Evolutionary conservation across 2,888 invertebrate species (phyloP).

Genomic region (Sussaba pulchella): DNA sequence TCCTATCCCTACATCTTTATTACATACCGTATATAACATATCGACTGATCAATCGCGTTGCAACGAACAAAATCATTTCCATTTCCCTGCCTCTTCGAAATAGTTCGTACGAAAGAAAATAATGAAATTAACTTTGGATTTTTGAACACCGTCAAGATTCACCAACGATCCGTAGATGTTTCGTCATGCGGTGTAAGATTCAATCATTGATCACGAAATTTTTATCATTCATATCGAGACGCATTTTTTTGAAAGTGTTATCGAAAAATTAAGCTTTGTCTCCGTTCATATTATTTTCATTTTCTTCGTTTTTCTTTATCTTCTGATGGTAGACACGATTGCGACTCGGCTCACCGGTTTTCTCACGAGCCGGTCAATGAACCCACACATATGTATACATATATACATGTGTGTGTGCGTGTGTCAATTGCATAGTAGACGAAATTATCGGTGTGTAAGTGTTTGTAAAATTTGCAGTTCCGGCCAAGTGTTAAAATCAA

Average conservation of each 20-base stretch:
- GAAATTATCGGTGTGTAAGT: slow-evolving; percentile 60
- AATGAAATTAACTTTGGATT: neutral
- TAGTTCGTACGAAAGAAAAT: neutral
- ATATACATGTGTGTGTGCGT: slow-evolving; percentile 7
- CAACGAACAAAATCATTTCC: slow-evolving; percentile 14
- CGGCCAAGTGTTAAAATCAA: slow-evolving; percentile 62
- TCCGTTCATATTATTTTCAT: neutral
- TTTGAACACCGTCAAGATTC: neutral
- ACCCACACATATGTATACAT: slow-evolving; percentile 54
- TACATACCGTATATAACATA: neutral
- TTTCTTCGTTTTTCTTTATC: slow-evolving; percentile 39
- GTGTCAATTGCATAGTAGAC: slow-evolving; percentile 46
- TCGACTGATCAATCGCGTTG: slow-evolving; percentile 15
- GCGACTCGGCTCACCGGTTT: slow-evolving; percentile 50
- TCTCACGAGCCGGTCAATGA: slow-evolving; percentile 36
- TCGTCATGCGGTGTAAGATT: neutral
- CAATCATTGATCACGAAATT: slow-evolving; percentile 19
- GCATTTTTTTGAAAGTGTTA: slow-evolving; percentile 8
- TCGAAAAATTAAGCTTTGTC: slow-evolving; percentile 33
- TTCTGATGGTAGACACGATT: slow-evolving; percentile 71
- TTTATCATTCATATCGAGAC: neutral
- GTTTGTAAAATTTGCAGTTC: slow-evolving; percentile 59
- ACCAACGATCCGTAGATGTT: neutral
- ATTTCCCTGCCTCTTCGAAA: neutral
- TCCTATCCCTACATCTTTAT: slow-evolving; percentile 17